Conservation (phyloP, 2,797 vertebrate genomes). For the Lindbergichthys nudifrons region DNA sequence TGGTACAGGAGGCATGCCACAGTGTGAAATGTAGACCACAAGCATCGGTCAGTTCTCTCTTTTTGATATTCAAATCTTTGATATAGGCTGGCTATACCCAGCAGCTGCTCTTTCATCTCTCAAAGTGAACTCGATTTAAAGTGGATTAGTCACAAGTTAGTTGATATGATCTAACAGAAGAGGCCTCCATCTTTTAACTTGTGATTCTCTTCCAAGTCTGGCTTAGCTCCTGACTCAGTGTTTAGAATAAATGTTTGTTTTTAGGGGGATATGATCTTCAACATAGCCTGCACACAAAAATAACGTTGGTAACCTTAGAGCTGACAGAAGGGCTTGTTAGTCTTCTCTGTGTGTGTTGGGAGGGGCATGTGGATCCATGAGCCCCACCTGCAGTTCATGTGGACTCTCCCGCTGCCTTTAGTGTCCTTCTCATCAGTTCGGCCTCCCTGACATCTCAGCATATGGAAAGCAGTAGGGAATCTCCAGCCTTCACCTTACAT, state of each 20-base stretch:
- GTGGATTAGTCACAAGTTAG: constrained; percentile 50
- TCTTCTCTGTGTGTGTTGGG: constrained; percentile 44
- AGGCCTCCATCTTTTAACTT: constrained; percentile 35
- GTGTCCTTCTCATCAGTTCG: constrained; percentile 22
- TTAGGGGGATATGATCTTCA: not conserved
- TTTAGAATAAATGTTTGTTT: constrained; percentile 26
- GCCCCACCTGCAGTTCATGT: constrained; percentile 29
- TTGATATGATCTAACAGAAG: constrained; percentile 33
- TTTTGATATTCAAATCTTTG: constrained; percentile 54
- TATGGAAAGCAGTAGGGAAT: constrained; percentile 42
- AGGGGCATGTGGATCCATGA: constrained; percentile 51
- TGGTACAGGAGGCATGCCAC: not conserved
- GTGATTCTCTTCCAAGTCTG: constrained; percentile 1
- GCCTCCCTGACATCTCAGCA: constrained; percentile 21
- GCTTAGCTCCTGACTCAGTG: not conserved
- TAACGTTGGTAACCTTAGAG: constrained; percentile 33
- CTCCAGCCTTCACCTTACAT: not conserved
- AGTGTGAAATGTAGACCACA: constrained; percentile 21
- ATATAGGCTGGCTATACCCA: constrained; percentile 25
- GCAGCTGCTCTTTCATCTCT: constrained; percentile 47
- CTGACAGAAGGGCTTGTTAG: constrained; percentile 58
- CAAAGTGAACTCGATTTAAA: constrained; percentile 48
- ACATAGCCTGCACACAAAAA: constrained; percentile 11
- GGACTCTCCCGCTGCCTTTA: constrained; percentile 26
- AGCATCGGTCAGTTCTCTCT: constrained; percentile 18